Evolutionary conservation across 2,888 invertebrate species (phyloP), one percentile per base, ranked within the genome.

Genomic region (Apamea sordens): DNA sequence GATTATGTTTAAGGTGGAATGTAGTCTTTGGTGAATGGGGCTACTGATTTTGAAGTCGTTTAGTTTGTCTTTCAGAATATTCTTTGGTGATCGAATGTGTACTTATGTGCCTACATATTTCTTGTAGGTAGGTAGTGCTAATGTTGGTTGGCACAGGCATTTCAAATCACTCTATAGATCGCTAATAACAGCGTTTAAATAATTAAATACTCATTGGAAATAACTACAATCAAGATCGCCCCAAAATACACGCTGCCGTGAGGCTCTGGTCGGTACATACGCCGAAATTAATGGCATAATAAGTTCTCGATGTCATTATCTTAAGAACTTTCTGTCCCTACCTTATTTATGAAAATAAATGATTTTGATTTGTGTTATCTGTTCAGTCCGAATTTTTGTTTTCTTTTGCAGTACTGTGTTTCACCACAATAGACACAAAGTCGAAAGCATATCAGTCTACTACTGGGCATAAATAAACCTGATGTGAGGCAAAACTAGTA

Each of bases 1-100:
- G 77, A 82, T 87, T 79, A 67, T 70, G 69, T 73, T 80, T 68
- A 32, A 65, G 2, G 0, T 41, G 32, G 59, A 82, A 85, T 85
- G 28, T 71, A 21, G 65, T 67, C 61, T 50, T 36, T 70, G 0
- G 24, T 53, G 8, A 69, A 50, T 69, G 50, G 0, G 11, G 36
- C 28, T 76, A 50, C 44, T 67, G 44, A 59, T 69, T 75, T 5
- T 59, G 11, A 59, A 36, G n/a, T 18, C n/a, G 24, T 47, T 44
- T 1, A 21, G 50, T 53, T n/a, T 64, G 18, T 41, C 2, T 67
- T 81, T 28, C 0, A 24, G 6, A 73, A 65, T 47, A 56, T 63
- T 53, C 8, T 28, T 0, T 2, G 7, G 6, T 2, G 21, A 28
- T 63, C 24, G 1, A 53, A 32, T 74, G 24, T 47, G 36, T 47